These are phyloP conservation scores for Falco concolor DNA, from an alignment of 2,797 vertebrate species.

Conservation along the genomic window DNA sequence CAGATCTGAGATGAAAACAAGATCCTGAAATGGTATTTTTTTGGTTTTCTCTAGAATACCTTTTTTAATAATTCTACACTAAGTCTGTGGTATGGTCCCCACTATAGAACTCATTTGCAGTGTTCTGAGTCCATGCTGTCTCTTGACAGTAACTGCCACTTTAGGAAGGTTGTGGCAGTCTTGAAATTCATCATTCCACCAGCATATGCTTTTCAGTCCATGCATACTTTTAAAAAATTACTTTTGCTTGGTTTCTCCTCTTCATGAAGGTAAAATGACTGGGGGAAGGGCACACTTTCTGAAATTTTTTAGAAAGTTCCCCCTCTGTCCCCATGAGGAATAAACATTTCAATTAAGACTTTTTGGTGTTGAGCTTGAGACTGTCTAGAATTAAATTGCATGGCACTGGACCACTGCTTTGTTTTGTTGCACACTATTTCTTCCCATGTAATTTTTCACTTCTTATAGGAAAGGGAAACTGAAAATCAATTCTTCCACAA, in stretches of 20 bases:
- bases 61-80: background rate
- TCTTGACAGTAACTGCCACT: background rate
- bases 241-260: background rate
- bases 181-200: background rate
- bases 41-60: background rate
- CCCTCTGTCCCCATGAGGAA: background rate
- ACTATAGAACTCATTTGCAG: rapidly evolving
- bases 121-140: background rate
- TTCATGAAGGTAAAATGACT: background rate
- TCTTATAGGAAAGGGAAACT: background rate
- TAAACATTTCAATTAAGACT: background rate
- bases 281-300: background rate
- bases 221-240: background rate
- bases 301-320: background rate
- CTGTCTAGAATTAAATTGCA: background rate
- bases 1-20: background rate
- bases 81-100: background rate
- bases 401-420: background rate
- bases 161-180: background rate
- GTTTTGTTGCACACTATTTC: background rate
- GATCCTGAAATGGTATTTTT: background rate
- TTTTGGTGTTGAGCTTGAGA: background rate
- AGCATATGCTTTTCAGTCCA: background rate
- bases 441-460: background rate
- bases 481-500: background rate